phyloP scores from a whole-genome alignment of 2,888 invertebrate species.

The Deilephila elpenor region DNA sequence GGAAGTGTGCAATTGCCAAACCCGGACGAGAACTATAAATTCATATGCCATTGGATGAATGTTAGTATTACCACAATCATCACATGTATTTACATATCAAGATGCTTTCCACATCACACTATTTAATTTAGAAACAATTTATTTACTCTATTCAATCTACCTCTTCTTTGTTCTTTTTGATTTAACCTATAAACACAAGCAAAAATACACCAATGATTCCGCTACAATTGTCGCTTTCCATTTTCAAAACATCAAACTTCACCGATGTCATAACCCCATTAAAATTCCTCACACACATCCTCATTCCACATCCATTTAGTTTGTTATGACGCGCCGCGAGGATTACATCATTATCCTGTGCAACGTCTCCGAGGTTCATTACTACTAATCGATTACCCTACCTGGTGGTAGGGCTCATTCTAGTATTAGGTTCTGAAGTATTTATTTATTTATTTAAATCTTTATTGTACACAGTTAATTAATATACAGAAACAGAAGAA shows the following conservation, averaged over 20 bases:
- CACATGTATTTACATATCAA: too few species aligned
- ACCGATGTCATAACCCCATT: constrained; percentile 48
- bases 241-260: neutral
- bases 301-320: constrained; percentile 58
- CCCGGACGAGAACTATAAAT: too few species aligned
- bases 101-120: too few species aligned
- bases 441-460: too few species aligned
- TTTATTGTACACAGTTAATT: too few species aligned
- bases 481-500: too few species aligned
- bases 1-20: too few species aligned
- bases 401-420: too few species aligned
- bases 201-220: neutral
- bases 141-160: neutral
- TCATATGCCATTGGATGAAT: too few species aligned
- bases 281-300: constrained; percentile 56
- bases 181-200: neutral
- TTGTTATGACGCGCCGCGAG: constrained; percentile 55
- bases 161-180: neutral
- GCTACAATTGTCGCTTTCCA: neutral
- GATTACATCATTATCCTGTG: constrained; percentile 60
- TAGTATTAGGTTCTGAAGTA: too few species aligned
- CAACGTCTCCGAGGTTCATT: constrained; percentile 67
- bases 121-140: too few species aligned
- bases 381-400: constrained; percentile 63
- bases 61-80: too few species aligned